Conservation (phyloP, 2,888 invertebrate genomes). For the Dermolepida albohirtum region DNA sequence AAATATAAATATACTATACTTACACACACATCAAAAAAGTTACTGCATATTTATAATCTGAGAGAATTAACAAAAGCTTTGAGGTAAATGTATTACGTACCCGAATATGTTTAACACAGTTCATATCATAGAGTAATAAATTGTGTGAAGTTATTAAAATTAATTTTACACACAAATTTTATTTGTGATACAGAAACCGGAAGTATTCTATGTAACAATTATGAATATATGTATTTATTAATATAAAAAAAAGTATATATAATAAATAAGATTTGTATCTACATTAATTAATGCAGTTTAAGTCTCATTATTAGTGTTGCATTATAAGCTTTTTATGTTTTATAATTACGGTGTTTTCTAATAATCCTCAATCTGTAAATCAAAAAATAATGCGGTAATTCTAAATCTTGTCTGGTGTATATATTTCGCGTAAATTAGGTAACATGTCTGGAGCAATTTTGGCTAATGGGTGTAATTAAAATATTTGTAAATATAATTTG, state of each 20-base stretch:
- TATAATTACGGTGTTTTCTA: conserved; percentile 25
- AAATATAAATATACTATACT: too few species aligned
- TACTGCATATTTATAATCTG: too few species aligned
- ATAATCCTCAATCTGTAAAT: conserved; percentile 2
- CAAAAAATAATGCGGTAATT: conserved; percentile 8
- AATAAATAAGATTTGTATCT: conserved; percentile 35
- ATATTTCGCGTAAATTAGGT: conserved; percentile 33
- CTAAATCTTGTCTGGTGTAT: conserved; percentile 27
- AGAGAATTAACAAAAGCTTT: too few species aligned
- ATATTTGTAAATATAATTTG: conserved; percentile 38
- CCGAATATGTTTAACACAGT: too few species aligned
- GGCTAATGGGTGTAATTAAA: conserved; percentile 26
- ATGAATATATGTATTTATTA: conserved; percentile 27
- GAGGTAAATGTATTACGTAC: too few species aligned
- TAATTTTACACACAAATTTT: conserved; percentile 12
- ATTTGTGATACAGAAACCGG: conserved; percentile 17
- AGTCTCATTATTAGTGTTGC: conserved; percentile 12
- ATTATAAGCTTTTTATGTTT: conserved; percentile 18
- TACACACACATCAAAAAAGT: too few species aligned
- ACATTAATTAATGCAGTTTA: conserved; percentile 34
- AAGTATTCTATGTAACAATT: conserved; percentile 11
- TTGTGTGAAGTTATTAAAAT: conserved; percentile 3
- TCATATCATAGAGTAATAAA: background rate
- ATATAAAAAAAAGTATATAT: conserved; percentile 20
- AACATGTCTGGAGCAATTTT: conserved; percentile 30